Conservation (phyloP, 1,140 invertebrate genomes). For the Amphibalanus amphitrite region DNA sequence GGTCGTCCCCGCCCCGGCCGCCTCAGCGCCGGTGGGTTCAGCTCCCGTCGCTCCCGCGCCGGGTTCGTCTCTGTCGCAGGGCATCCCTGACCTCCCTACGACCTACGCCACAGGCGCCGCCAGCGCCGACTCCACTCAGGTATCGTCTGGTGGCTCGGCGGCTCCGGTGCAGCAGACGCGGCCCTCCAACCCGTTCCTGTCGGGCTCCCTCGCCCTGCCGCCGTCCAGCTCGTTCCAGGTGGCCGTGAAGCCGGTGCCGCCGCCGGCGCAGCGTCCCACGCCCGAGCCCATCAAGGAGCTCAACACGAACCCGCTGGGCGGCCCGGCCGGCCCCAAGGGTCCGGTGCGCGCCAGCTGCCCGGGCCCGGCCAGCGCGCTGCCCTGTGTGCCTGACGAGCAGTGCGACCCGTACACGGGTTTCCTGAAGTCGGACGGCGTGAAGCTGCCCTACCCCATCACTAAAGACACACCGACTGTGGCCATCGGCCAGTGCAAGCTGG, state of each 20-base stretch:
- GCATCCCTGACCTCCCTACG: neutral
- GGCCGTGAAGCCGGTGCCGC: neutral
- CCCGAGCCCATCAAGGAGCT: neutral
- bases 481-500: neutral
- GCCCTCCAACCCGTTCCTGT: neutral
- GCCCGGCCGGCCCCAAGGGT: neutral
- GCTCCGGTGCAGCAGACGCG: no score
- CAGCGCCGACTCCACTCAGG: no score
- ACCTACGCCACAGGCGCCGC: no score
- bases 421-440: neutral
- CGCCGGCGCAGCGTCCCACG: neutral
- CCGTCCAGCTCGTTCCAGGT: neutral
- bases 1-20: no score
- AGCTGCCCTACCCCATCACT: neutral
- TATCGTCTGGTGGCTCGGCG: neutral
- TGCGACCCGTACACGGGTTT: neutral
- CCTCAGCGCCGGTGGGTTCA: no score
- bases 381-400: neutral
- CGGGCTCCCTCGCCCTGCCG: neutral
- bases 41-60: no score
- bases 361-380: neutral
- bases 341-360: neutral
- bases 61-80: neutral
- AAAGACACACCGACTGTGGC: constrained; percentile 2
- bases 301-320: constrained; percentile 1